A percentile compares a stretch with the other conserved stretches of the same genome.
phyloP scores from a whole-genome alignment of 2,888 invertebrate species.

The Caenorhabditis sinica region DNA sequence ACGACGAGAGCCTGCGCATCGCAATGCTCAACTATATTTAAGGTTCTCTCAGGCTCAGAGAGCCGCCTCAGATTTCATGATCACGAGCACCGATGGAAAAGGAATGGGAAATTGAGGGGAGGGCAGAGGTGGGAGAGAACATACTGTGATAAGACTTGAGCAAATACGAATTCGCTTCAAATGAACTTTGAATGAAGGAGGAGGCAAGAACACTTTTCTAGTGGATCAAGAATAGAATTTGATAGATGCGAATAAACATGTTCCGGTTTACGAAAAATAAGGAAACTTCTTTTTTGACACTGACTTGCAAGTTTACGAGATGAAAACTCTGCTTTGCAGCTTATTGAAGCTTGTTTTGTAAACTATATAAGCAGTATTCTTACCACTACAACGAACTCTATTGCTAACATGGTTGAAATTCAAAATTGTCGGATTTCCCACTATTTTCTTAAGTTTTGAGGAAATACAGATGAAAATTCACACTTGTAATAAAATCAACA shows the following conservation, averaged over 20 bases:
- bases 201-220: slow-evolving; percentile 2
- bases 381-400: too few species aligned
- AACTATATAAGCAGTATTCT: too few species aligned
- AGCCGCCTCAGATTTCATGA: slow-evolving; percentile 64
- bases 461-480: too few species aligned
- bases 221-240: neutral
- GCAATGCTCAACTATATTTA: slow-evolving; percentile 61
- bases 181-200: slow-evolving; percentile 27
- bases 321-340: too few species aligned
- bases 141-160: slow-evolving; percentile 60
- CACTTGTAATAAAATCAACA: too few species aligned
- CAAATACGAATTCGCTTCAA: slow-evolving; percentile 35
- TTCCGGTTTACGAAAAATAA: neutral
- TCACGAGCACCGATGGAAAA: slow-evolving; percentile 49
- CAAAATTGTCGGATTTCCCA: too few species aligned
- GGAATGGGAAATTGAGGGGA: slow-evolving; percentile 24
- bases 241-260: neutral
- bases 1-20: slow-evolving; percentile 40
- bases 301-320: too few species aligned
- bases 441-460: too few species aligned
- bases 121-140: slow-evolving; percentile 19
- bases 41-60: slow-evolving; percentile 16
- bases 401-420: too few species aligned
- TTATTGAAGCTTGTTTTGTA: too few species aligned
- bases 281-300: too few species aligned